These are phyloP conservation scores for Artibeus lituratus DNA, from an alignment of 2,797 vertebrate species.

Conservation along the genomic window DNA sequence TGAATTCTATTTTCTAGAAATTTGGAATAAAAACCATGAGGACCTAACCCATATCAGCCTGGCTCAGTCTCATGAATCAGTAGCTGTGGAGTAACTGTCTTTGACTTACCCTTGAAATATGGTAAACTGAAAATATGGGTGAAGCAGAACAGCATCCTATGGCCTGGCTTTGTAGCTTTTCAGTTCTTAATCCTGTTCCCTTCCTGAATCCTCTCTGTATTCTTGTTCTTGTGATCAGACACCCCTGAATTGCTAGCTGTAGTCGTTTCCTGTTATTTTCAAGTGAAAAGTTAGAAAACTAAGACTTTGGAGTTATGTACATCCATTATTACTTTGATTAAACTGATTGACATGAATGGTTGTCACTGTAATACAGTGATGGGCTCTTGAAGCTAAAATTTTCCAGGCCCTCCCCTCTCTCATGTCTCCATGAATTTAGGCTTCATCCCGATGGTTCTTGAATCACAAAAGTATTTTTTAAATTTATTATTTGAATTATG, in stretches of 20 bases:
- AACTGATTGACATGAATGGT: background rate
- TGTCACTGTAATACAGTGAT: background rate
- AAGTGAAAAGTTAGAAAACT: background rate
- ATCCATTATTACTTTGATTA: background rate
- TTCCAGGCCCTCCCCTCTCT: background rate
- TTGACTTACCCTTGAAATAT: background rate
- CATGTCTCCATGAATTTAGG: background rate
- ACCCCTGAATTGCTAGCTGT: background rate
- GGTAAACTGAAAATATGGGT: background rate
- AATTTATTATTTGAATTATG: background rate
- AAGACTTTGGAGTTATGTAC: background rate
- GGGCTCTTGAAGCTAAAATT: no score
- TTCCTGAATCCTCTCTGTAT: background rate
- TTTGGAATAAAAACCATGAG: background rate
- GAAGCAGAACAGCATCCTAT: background rate
- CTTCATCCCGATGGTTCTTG: background rate
- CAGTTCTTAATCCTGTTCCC: background rate
- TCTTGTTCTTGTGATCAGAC: background rate
- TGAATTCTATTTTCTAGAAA: background rate
- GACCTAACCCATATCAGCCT: background rate
- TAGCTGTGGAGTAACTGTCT: background rate
- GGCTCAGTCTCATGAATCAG: background rate
- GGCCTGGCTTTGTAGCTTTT: background rate
- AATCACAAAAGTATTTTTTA: background rate
- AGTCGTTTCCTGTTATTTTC: background rate